Base-by-base conservation (phyloP, 53 echinoderm and acorn worm genomes). In the Crossaster papposus region DNA sequence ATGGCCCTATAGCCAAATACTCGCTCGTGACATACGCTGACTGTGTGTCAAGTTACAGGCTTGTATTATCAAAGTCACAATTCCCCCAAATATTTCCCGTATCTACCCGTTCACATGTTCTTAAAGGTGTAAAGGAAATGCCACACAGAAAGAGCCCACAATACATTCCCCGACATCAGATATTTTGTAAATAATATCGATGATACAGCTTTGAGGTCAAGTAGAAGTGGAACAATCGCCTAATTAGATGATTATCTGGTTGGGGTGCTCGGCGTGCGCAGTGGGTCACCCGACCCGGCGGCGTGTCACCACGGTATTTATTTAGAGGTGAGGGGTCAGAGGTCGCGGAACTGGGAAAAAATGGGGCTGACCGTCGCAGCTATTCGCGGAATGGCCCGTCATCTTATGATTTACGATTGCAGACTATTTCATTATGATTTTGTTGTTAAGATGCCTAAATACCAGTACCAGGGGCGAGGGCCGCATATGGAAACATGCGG, bases 181-280 rank as follows among this genome's bases (percentile, higher is more conserved):
- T 18, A 10, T 20, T 68, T 26, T 68, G 9, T 68, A 26, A 68
- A 68, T n/a, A n/a, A 68, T 68, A 26, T 68, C 10, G 24, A 26
- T 28, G 28, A 68, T 26, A 18, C 35, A 4, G 35, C 36, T 15
- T 74, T 17, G 11, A 74, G 75, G 75, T 36, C 75, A 74, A 34
- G 20, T 20, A 35, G n/a, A 74, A 74, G 44, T 34, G 13, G 36
- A 74, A 74, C 75, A 33, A 34, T 20, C 3, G 36, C 15, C 75
- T 34, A 74, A 74, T 74, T 35, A 36, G 68, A 68, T 68, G 68
- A 74, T 74, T 35, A 36, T 26, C 26, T 68, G 68, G 68, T 28
- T 58, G 35, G 20, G 36, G 36, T 22, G 34, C 33, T 74, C 33
- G 7, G 22, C 75, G 2, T 68, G 68, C 36, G 22, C 75, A 74